Percentiles rank a stretch among this genome's conserved stretches.
Evolutionary conservation across 2,888 invertebrate genomes (phyloP).

Genomic region (Loripinus fragilis): DNA sequence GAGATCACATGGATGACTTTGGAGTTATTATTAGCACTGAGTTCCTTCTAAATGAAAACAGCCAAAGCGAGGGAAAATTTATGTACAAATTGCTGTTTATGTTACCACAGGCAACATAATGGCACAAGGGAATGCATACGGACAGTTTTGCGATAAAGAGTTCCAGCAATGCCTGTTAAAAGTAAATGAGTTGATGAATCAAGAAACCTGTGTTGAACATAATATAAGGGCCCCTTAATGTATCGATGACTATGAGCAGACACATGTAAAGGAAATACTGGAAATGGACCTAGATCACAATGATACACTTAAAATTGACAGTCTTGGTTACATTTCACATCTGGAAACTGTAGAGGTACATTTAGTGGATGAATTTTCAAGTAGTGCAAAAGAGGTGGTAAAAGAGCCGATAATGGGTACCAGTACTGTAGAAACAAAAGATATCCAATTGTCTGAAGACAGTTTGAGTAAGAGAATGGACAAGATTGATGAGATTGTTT

Average conservation of each 20-base stretch:
- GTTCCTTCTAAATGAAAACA: not conserved
- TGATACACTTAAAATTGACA: not conserved
- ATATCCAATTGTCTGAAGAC: not conserved
- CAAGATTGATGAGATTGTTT: not conserved
- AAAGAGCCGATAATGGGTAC: not conserved
- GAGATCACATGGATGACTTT: slow-evolving; percentile 3
- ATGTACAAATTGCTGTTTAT: slow-evolving; percentile 4
- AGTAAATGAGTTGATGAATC: not conserved
- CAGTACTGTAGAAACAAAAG: not conserved
- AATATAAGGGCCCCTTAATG: no score
- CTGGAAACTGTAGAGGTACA: not conserved
- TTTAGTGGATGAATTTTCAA: not conserved
- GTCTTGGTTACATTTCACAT: no score
- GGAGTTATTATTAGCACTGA: not conserved
- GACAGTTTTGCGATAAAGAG: not conserved
- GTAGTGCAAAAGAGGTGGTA: not conserved
- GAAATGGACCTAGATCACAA: not conserved
- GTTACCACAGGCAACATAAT: not conserved
- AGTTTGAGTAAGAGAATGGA: not conserved
- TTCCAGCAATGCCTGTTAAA: not conserved
- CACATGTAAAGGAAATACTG: no score
- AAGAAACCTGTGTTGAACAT: not conserved
- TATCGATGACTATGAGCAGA: not conserved
- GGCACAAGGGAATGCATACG: not conserved
- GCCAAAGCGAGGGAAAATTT: not conserved